phyloP scores from a whole-genome alignment of 1,140 invertebrate species.

The Bombus haemorrhoidalis region DNA sequence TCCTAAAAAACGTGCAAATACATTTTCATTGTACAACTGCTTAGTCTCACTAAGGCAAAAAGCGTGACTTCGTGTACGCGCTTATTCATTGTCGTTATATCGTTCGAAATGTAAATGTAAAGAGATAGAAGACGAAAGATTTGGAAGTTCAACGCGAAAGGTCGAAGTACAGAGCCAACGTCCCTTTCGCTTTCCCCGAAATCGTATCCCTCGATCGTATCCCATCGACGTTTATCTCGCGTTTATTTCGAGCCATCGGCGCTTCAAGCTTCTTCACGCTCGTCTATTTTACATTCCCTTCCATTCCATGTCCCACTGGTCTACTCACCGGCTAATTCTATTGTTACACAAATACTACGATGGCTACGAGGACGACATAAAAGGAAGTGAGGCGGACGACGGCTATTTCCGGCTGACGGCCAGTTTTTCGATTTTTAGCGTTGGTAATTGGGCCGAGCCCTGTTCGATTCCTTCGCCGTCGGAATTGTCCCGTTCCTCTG shows the following conservation, averaged over 20 bases:
- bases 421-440: slow-evolving; percentile 41
- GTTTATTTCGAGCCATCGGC: slow-evolving; percentile 53
- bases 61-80: no score
- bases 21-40: no score
- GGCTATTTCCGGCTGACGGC: slow-evolving; percentile 60
- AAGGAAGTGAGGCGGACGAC: slow-evolving; percentile 62
- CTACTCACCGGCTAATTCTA: slow-evolving; percentile 75
- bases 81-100: no score
- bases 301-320: slow-evolving; percentile 75
- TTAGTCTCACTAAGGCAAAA: no score
- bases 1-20: no score
- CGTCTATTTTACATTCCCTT: slow-evolving; percentile 71
- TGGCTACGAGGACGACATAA: slow-evolving; percentile 58
- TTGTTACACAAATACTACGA: slow-evolving; percentile 69
- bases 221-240: slow-evolving; percentile 4
- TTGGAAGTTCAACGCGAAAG: no score
- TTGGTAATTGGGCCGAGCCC: slow-evolving; percentile 52
- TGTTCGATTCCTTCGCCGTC: slow-evolving; percentile 16
- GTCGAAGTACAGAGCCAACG: no score
- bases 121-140: no score
- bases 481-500: neutral
- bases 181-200: neutral
- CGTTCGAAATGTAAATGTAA: no score
- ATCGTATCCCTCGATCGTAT: neutral
- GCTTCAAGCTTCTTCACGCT: neutral